A percentile compares a stretch with the other conserved stretches of the same genome.
Conservation (phyloP, 35 echinoderm and acorn worm species). For the Lytechinus pictus region DNA sequence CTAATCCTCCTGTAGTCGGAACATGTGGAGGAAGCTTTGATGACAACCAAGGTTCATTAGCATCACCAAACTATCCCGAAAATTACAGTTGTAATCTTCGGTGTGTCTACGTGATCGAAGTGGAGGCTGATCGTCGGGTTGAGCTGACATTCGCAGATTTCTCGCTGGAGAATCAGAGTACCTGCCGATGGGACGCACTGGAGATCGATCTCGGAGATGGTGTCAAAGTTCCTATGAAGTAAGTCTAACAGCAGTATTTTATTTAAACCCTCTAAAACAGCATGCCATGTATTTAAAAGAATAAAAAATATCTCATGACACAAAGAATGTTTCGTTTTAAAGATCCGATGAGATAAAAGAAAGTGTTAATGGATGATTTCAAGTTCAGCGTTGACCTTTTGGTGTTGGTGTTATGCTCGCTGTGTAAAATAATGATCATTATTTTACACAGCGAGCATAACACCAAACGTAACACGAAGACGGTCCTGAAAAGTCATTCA, state of each 20-base stretch:
- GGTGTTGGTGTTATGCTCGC: no score
- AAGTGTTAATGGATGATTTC: no score
- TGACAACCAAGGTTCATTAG: neutral
- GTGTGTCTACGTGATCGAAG: slow-evolving; percentile 49
- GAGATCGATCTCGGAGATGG: slow-evolving; percentile 37
- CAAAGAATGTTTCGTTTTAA: no score
- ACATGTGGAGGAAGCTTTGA: slow-evolving; percentile 44
- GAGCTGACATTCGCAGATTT: neutral
- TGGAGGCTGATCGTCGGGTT: slow-evolving; percentile 13
- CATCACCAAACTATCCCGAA: slow-evolving; percentile 43
- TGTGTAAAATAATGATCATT: no score
- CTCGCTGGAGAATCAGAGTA: slow-evolving; percentile 21
- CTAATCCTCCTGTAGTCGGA: neutral
- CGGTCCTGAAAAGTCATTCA: no score
- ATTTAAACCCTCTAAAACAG: no score
- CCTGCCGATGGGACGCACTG: neutral
- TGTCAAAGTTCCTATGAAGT: slow-evolving; percentile 51
- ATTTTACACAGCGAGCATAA: no score
- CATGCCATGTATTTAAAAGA: no score
- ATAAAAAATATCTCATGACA: no score
- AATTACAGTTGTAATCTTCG: neutral
- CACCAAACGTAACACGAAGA: no score
- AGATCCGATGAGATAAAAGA: no score
- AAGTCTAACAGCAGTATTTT: neutral
- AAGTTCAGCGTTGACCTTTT: no score